Evolutionary conservation across 1,140 invertebrate species (phyloP), one percentile per base, ranked within the genome.

Genomic region (Theocolax elegans): DNA sequence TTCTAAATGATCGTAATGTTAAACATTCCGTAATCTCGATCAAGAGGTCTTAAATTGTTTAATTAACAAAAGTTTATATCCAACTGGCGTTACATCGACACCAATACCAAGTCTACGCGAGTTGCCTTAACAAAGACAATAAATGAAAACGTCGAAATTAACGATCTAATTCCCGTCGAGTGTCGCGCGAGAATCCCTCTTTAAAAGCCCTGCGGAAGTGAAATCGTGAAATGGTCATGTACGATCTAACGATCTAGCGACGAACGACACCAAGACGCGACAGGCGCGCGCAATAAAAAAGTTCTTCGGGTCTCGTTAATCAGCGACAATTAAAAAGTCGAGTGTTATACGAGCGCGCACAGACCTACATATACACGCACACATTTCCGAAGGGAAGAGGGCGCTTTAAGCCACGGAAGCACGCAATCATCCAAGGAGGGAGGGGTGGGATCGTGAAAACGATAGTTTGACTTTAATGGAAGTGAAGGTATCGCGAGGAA

Each of bases 201-300:
- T n/a, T n/a, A n/a, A 46, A 31, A 31, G 3, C 27, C 23, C 19
- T 23, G 44, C 17, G 38, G 29, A 51, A 58, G 40, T 67, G 42
- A 58, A 58, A 58, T 48, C 8, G 23, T 31, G 12, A 46, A 58
- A 67, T 29, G 25, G 42, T 58, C 64, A 67, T n/a, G 64, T 67
- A 6, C 40, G 15, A 31, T 13, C 6, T 56, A 67, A 54, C 23
- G 31, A 40, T 19, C 21, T 53, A 31, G 38, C 25, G 21, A 65
- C n/a, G 25, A 62, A 38, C 51, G 29, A 29, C 53, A 29, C 1
- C 31, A 66, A 21, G 19, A 13, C 31, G 13, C 51, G 19, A 51
- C 23, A n/a, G 21, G 38, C 15, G 29, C 9, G 2, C 35, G 21
- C 17, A 51, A 51, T 44, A 35, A 66, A 42, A 65, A 65, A 53